Conservation (phyloP, 2,113 vertebrate species). For the Amblyornis subalaris region DNA sequence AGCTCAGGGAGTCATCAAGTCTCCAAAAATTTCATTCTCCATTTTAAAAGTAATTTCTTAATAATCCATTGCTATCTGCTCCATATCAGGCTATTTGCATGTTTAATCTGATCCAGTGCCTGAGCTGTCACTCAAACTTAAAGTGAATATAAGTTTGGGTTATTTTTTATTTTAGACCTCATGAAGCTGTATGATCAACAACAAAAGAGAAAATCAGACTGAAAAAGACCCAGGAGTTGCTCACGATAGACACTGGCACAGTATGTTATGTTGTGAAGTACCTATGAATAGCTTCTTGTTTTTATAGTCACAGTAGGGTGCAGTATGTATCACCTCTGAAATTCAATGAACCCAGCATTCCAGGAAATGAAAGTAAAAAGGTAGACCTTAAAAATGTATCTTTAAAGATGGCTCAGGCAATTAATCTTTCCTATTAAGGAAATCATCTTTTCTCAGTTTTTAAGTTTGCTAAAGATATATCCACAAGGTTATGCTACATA, state of each 20-base stretch:
- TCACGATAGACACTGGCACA: neutral
- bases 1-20: neutral
- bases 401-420: neutral
- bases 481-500: neutral
- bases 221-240: neutral
- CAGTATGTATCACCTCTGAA: conserved; percentile 18
- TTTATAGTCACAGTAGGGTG: conserved; percentile 6
- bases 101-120: neutral
- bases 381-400: neutral
- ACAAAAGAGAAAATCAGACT: neutral
- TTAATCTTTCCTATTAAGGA: neutral
- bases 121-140: neutral
- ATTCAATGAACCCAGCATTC: conserved; percentile 28
- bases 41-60: neutral
- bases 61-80: neutral
- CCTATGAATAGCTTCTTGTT: conserved; percentile 18
- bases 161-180: neutral
- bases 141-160: neutral
- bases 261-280: neutral
- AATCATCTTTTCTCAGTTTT: neutral
- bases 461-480: neutral
- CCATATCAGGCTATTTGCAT: neutral
- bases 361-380: conserved; percentile 28
- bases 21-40: neutral
- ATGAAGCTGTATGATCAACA: neutral